Conservation (phyloP, 2,797 vertebrate genomes). For the Emydoidea blandingii region DNA sequence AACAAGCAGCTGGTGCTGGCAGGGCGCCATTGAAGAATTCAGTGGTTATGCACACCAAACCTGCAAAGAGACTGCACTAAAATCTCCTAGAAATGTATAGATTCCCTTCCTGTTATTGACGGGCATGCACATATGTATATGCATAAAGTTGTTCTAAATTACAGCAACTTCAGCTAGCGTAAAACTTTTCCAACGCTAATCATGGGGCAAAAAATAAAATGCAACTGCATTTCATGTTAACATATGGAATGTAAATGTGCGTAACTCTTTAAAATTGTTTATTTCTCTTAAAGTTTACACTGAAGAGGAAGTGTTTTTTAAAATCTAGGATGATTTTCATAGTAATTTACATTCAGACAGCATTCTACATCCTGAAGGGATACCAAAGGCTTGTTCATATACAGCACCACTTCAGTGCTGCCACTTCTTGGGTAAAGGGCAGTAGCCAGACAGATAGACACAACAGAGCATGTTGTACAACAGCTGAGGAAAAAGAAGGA, state of each 20-base stretch:
- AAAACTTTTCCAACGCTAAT: neutral
- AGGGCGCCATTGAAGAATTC: slow-evolving; percentile 70
- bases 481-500: neutral
- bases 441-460: neutral
- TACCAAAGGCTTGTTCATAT: neutral
- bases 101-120: neutral
- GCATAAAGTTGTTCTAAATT: slow-evolving; percentile 16
- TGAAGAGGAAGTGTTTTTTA: neutral
- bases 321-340: neutral
- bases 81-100: slow-evolving; percentile 62
- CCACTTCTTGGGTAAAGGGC: neutral
- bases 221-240: neutral
- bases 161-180: neutral
- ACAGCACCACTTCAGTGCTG: neutral
- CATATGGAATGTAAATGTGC: neutral
- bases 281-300: neutral
- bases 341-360: slow-evolving; percentile 1
- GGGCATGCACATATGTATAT: neutral
- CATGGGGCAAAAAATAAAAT: neutral
- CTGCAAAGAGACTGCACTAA: slow-evolving; percentile 49
- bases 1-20: slow-evolving; percentile 74
- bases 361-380: neutral
- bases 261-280: neutral
- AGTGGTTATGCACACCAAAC: slow-evolving; percentile 69
- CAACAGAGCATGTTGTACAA: neutral